phyloP scores from a whole-genome alignment of 2,888 invertebrate genomes.

The Ectobius pallidus region DNA sequence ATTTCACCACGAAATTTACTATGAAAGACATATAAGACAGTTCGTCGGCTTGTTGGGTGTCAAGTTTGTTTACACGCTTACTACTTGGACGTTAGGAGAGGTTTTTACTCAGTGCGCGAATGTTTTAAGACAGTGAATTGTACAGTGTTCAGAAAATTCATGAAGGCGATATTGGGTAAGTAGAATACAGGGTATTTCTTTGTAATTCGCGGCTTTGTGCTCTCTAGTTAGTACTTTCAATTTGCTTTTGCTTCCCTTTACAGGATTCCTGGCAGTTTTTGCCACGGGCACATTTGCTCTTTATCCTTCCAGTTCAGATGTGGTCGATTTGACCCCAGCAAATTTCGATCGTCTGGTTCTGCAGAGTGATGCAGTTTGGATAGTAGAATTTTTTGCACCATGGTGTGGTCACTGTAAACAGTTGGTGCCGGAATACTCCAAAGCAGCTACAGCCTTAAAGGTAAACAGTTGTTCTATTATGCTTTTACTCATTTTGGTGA shows the following conservation, averaged over 20 bases:
- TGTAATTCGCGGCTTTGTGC: no score
- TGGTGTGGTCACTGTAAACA: constrained; percentile 95
- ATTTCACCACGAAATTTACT: constrained; percentile 26
- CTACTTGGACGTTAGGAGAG: no score
- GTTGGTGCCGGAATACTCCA: constrained; percentile 91
- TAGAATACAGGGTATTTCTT: background rate
- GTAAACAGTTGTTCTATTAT: no score
- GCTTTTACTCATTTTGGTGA: no score
- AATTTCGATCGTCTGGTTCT: constrained; percentile 88
- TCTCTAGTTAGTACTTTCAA: no score
- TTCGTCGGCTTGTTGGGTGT: no score
- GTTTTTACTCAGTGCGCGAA: no score
- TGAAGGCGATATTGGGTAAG: constrained; percentile 8
- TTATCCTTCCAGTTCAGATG: constrained; percentile 63
- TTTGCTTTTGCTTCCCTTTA: no score
- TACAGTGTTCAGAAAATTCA: background rate
- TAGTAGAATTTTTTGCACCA: constrained; percentile 96
- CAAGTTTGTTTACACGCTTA: no score
- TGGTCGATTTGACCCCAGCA: constrained; percentile 81
- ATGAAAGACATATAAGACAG: background rate
- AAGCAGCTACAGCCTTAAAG: constrained; percentile 91
- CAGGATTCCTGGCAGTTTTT: constrained; percentile 5
- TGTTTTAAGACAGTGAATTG: background rate
- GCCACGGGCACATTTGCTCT: constrained; percentile 41
- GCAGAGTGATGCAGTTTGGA: constrained; percentile 86